A percentile compares a stretch with the other conserved stretches of the same genome.
Conservation (phyloP, 2,888 invertebrate genomes). For the Himalopsyche japonica region DNA sequence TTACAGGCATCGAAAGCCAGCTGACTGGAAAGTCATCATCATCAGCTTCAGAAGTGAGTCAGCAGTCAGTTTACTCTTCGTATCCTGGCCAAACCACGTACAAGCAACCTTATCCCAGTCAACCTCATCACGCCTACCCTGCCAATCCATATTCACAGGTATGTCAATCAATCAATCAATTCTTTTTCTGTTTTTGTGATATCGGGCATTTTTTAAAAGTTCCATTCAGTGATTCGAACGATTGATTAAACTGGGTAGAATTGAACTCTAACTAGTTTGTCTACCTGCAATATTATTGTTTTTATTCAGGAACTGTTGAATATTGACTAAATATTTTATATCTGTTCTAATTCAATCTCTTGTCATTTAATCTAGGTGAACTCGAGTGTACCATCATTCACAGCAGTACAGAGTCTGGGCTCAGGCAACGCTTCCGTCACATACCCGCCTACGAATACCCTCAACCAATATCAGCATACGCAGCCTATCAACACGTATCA, state of each 20-base stretch:
- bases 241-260: no score
- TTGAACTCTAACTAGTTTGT: no score
- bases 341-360: neutral
- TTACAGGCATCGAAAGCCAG: slow-evolving; percentile 52
- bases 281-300: no score
- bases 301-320: no score
- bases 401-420: slow-evolving; percentile 49
- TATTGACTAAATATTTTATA: no score
- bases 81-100: slow-evolving; percentile 39
- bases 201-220: no score
- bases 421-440: slow-evolving; percentile 43
- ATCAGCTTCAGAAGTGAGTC: slow-evolving; percentile 44
- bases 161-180: neutral
- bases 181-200: neutral
- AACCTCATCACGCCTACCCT: slow-evolving; percentile 32
- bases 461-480: slow-evolving; percentile 53
- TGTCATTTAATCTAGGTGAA: slow-evolving; percentile 48
- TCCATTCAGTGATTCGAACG: no score
- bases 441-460: slow-evolving; percentile 56
- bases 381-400: slow-evolving; percentile 52
- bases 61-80: slow-evolving; percentile 43
- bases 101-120: slow-evolving; percentile 34
- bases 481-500: slow-evolving; percentile 57
- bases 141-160: slow-evolving; percentile 48
- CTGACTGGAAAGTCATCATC: slow-evolving; percentile 59